Evolutionary conservation across 2,888 invertebrate species (phyloP).

Genomic region (Blera fallax): DNA sequence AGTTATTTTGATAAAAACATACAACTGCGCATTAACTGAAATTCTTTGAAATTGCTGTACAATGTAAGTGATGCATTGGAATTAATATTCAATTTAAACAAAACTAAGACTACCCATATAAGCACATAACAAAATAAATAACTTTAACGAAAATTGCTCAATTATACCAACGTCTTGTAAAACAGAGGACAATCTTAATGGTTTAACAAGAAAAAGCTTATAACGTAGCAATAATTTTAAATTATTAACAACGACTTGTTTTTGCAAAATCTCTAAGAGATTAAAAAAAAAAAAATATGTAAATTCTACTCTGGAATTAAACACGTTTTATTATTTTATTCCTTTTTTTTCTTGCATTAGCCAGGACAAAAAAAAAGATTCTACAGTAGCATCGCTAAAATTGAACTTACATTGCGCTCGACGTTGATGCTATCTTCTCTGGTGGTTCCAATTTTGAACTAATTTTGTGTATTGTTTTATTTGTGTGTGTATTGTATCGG

Average conservation of each 20-base stretch:
- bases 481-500: conserved; percentile 35
- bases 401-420: conserved; percentile 77
- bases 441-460: conserved; percentile 78
- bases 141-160: conserved; percentile 2
- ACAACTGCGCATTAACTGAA: neutral
- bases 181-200: neutral
- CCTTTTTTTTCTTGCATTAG: conserved; percentile 31
- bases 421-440: conserved; percentile 77
- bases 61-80: neutral
- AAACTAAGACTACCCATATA: conserved; percentile 22
- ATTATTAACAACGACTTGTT: neutral
- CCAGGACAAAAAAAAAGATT: conserved; percentile 33
- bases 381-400: conserved; percentile 68
- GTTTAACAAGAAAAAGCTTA: conserved; percentile 57
- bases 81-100: neutral
- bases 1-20: too few relatives aligned
- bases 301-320: conserved; percentile 30
- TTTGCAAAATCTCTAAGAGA: conserved; percentile 34
- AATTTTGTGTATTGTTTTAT: conserved; percentile 55
- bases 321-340: neutral
- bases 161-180: neutral
- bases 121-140: conserved; percentile 11
- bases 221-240: conserved; percentile 21
- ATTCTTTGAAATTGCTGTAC: neutral
- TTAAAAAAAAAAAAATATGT: conserved; percentile 2